Evolutionary conservation across 1,140 invertebrate species (phyloP).

Genomic region (Dolichoris vasculosae): DNA sequence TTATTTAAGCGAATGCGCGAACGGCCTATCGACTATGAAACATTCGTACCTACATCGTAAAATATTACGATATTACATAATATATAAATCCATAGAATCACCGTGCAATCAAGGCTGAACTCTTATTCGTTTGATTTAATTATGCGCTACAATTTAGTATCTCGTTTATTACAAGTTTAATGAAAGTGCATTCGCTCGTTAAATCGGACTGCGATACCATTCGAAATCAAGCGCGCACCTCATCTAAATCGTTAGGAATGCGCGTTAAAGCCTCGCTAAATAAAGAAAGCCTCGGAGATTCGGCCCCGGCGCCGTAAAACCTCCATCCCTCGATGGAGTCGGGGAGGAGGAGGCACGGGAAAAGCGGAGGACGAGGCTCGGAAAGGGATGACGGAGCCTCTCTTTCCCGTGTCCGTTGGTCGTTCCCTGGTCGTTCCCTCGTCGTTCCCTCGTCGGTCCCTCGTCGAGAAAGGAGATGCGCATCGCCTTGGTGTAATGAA

Average conservation of each 20-base stretch:
- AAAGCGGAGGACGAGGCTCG: too few relatives aligned
- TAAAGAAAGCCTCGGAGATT: too few relatives aligned
- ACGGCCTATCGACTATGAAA: background rate
- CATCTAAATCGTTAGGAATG: background rate
- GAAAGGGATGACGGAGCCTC: too few relatives aligned
- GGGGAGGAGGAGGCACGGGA: background rate
- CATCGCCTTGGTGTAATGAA: constrained; percentile 71
- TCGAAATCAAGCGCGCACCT: background rate
- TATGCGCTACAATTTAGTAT: constrained; percentile 26
- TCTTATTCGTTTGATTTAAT: constrained; percentile 28
- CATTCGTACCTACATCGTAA: constrained; percentile 5
- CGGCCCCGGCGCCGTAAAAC: background rate
- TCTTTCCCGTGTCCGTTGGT: too few relatives aligned
- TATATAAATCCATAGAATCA: constrained; percentile 18
- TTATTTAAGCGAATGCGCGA: constrained; percentile 8
- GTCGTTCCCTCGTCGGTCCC: too few relatives aligned
- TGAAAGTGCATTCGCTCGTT: constrained; percentile 16
- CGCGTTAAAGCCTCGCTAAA: background rate
- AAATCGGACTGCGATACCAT: constrained; percentile 8
- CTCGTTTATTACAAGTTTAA: constrained; percentile 22
- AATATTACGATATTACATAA: constrained; percentile 23
- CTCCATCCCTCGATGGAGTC: background rate
- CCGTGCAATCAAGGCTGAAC: constrained; percentile 1
- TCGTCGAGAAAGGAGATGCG: constrained; percentile 69
- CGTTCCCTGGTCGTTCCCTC: too few relatives aligned